Evolutionary conservation across 2,797 vertebrate genomes (phyloP).

Genomic region (Gymnothorax reevesii): DNA sequence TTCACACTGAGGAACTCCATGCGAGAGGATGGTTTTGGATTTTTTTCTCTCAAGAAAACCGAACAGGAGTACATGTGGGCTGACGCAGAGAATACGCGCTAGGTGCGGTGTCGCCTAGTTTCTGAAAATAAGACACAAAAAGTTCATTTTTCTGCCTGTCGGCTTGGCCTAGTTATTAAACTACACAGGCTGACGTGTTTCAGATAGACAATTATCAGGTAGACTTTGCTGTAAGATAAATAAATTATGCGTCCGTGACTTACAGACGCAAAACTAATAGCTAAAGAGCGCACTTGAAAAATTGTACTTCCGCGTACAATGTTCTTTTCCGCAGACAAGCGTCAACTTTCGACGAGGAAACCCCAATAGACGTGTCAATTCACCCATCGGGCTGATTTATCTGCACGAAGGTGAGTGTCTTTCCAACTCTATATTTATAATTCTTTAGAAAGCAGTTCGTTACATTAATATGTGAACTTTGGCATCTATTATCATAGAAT

Average conservation of each 20-base stretch:
- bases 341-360: slow-evolving; percentile 16
- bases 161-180: neutral
- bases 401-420: neutral
- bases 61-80: neutral
- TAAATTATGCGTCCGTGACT: neutral
- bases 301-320: slow-evolving; percentile 16
- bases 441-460: neutral
- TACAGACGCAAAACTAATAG: neutral
- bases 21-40: slow-evolving; percentile 1
- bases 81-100: neutral
- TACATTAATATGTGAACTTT: neutral
- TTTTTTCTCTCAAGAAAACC: neutral
- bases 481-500: neutral
- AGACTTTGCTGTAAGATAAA: neutral
- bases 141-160: neutral
- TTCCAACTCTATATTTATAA: neutral
- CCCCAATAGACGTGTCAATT: slow-evolving; percentile 14
- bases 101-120: neutral
- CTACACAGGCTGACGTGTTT: neutral
- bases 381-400: neutral
- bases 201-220: neutral
- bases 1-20: neutral
- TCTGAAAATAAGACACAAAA: neutral
- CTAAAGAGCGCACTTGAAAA: slow-evolving; percentile 7
- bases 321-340: slow-evolving; percentile 2